A percentile compares a stretch with the other conserved stretches of the same genome.
phyloP scores from a whole-genome alignment of 2,888 invertebrate genomes.

The Pinctada fucata region DNA sequence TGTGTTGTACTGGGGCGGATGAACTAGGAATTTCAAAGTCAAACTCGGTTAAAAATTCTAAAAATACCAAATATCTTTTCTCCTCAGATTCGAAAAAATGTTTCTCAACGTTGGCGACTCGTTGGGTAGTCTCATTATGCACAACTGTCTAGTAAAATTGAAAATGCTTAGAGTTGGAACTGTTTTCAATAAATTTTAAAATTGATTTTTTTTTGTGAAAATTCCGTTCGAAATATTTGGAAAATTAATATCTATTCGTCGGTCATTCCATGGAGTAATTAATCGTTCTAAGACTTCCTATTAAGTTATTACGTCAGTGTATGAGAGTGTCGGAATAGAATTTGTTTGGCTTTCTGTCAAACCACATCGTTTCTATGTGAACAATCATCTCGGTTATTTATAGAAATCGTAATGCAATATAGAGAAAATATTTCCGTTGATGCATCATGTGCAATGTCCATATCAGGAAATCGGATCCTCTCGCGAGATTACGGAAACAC shows the following conservation, averaged over 20 bases:
- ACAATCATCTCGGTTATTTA: background rate
- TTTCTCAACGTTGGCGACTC: conserved; percentile 42
- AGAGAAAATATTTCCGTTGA: background rate
- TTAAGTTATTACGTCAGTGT: too few species aligned
- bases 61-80: conserved; percentile 47
- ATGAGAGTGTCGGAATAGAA: background rate
- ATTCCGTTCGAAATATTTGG: background rate
- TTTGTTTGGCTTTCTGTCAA: background rate
- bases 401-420: background rate
- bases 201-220: background rate
- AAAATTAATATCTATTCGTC: background rate
- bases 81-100: conserved; percentile 47
- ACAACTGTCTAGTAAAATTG: conserved; percentile 33
- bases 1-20: too few species aligned
- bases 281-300: background rate
- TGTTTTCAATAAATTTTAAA: background rate
- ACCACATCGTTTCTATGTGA: background rate
- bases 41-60: background rate
- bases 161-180: background rate
- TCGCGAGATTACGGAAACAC: conserved; percentile 1
- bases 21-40: too few species aligned
- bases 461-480: conserved; percentile 2
- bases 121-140: conserved; percentile 15
- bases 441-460: conserved; percentile 3
- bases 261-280: background rate